Percentiles rank a stretch among this genome's conserved stretches.
These are phyloP conservation scores for Chloebia gouldiae DNA, from an alignment of 2,113 vertebrate species.

Conservation along the genomic window DNA sequence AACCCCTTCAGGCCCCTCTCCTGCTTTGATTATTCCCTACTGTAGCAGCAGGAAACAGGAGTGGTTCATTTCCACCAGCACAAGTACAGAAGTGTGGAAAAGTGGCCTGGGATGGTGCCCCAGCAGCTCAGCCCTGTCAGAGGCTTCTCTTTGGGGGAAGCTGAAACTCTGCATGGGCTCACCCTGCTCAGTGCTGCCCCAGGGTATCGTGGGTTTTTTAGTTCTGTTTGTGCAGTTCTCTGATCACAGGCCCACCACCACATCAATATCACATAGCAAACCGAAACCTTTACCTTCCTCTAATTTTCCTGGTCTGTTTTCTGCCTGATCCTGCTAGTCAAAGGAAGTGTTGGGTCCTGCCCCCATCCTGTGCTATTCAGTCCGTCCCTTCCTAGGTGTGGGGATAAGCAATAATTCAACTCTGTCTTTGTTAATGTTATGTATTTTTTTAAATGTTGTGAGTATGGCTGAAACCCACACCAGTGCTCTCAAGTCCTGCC, in stretches of 20 bases:
- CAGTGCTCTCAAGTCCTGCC: not conserved
- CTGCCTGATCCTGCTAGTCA: not conserved
- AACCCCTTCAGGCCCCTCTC: not conserved
- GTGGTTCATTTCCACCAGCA: not conserved
- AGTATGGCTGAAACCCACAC: not conserved
- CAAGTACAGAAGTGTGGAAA: not conserved
- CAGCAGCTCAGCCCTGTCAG: not conserved
- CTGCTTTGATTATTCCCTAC: not conserved
- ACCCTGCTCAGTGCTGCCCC: not conserved
- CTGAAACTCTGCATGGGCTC: not conserved
- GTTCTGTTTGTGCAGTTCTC: not conserved
- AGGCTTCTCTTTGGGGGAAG: not conserved
- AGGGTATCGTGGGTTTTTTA: not conserved
- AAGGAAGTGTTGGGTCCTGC: not conserved
- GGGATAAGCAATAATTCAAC: not conserved
- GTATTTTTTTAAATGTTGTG: not conserved
- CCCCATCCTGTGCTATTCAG: not conserved
- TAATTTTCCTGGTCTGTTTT: not conserved
- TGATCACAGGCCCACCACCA: not conserved
- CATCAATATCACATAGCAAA: not conserved
- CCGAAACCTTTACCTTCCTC: not conserved
- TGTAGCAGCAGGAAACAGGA: rapidly evolving
- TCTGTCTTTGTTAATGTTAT: not conserved
- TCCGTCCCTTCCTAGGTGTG: not conserved
- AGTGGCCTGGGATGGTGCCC: not conserved